A percentile compares a stretch with the other conserved stretches of the same genome.
Conservation (phyloP, 2,113 vertebrate species). For the Colistium nudipinnis region DNA sequence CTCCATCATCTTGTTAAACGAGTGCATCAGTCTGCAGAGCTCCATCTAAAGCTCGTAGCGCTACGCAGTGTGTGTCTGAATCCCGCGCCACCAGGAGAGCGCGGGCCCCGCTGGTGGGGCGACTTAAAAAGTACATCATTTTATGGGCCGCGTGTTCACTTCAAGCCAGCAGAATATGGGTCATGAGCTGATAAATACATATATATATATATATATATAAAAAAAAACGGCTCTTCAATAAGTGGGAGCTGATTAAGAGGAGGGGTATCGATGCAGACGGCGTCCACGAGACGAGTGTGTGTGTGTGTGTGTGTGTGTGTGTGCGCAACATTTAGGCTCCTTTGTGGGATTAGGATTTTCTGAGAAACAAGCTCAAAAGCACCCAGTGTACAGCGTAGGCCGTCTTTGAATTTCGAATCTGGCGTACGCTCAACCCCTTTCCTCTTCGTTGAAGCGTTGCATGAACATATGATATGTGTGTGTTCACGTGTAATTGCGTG, state of each 20-base stretch:
- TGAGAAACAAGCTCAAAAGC: conserved; percentile 14
- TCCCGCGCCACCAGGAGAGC: conserved; percentile 22
- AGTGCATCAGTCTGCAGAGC: conserved; percentile 29
- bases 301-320: conserved; percentile 14
- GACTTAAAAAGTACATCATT: conserved; percentile 63
- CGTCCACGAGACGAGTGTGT: conserved; percentile 31
- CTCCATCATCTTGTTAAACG: conserved; percentile 39
- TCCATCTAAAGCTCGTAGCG: conserved; percentile 25
- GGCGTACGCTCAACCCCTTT: conserved; percentile 4
- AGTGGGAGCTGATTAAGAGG: conserved; percentile 74
- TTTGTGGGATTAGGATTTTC: conserved; percentile 52
- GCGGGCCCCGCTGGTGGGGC: conserved; percentile 43
- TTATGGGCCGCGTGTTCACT: conserved; percentile 69
- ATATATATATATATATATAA: no score
- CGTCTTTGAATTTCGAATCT: conserved; percentile 48
- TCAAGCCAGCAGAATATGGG: conserved; percentile 73
- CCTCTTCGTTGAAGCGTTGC: neutral
- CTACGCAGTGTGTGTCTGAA: conserved; percentile 29
- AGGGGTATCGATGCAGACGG: conserved; percentile 56
- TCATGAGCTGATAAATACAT: conserved; percentile 78
- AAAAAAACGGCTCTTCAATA: conserved; percentile 77
- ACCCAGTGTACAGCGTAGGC: conserved; percentile 6
- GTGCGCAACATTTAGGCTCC: conserved; percentile 35
- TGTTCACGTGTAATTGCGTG: conserved; percentile 24
- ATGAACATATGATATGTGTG: neutral